These are phyloP conservation scores for Drosophila subobscura DNA, from an alignment of 1,140 invertebrate genomes.

Conservation along the genomic window DNA sequence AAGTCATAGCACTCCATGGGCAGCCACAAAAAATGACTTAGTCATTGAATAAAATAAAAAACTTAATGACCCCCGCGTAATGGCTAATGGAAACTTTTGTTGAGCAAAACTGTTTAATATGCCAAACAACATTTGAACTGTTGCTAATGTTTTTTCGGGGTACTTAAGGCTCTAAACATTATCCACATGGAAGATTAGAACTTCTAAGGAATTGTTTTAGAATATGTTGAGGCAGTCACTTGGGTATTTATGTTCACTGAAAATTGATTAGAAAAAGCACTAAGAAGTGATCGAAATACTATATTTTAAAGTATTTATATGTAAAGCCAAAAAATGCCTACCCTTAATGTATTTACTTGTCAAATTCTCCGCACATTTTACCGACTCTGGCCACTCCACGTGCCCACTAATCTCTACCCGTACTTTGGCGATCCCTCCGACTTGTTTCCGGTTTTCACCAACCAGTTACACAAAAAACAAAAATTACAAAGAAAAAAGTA, in stretches of 20 bases:
- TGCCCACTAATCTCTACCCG: conserved; percentile 21
- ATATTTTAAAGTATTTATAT: no score
- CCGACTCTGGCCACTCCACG: neutral
- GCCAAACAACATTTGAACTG: conserved; percentile 19
- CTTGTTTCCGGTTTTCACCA: conserved; percentile 39
- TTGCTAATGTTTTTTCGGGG: conserved; percentile 5
- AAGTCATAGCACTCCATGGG: conserved; percentile 29
- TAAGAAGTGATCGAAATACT: no score
- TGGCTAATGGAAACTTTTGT: conserved; percentile 41
- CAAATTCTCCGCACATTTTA: no score
- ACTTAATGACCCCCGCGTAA: conserved; percentile 24
- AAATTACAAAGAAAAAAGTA: neutral
- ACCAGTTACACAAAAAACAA: neutral
- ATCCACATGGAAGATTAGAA: conserved; percentile 1
- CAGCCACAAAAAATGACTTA: neutral
- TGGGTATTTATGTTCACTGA: no score
- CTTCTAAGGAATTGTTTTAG: conserved; percentile 1
- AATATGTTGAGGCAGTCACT: neutral
- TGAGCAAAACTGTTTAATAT: conserved; percentile 27
- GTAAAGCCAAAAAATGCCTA: no score
- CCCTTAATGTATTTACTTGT: conserved; percentile 10
- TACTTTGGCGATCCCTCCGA: conserved; percentile 11
- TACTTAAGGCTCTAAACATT: conserved; percentile 32
- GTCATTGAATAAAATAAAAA: conserved; percentile 16
- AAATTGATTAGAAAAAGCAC: no score